Evolutionary conservation across 2,888 invertebrate genomes (phyloP).

Genomic region (Dascillus cervinus): DNA sequence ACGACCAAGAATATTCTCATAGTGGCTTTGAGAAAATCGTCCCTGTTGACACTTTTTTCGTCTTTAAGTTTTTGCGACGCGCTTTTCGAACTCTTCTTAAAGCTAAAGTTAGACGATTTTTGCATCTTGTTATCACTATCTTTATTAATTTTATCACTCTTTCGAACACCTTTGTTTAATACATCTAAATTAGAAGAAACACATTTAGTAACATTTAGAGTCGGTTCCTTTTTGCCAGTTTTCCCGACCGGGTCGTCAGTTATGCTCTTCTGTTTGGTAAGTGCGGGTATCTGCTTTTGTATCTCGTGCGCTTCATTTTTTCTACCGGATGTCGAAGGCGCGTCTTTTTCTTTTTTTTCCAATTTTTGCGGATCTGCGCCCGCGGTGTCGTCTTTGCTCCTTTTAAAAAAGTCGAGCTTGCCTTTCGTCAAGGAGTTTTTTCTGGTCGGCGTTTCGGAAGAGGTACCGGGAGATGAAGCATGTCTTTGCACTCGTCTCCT

Average conservation of each 20-base stretch:
- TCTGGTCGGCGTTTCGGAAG: constrained; percentile 20
- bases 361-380: constrained; percentile 14
- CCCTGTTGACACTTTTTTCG: constrained; percentile 44
- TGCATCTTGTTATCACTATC: constrained; percentile 29
- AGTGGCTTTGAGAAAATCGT: constrained; percentile 63
- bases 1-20: constrained; percentile 69
- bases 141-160: constrained; percentile 30
- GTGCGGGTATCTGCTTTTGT: constrained; percentile 16
- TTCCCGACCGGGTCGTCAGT: no score
- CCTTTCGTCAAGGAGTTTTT: constrained; percentile 41
- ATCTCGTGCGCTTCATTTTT: constrained; percentile 12
- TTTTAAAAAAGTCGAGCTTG: constrained; percentile 28
- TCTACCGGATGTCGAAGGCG: constrained; percentile 11
- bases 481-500: constrained; percentile 41
- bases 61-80: constrained; percentile 21
- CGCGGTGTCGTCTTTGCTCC: constrained; percentile 24
- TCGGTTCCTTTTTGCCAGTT: no score
- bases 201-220: no score
- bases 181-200: constrained; percentile 18
- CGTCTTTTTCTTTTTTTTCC: constrained; percentile 35
- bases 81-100: no score
- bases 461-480: constrained; percentile 28
- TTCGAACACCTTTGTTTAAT: constrained; percentile 35
- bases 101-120: constrained; percentile 29
- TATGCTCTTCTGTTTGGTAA: constrained; percentile 37